A percentile compares a stretch with the other conserved stretches of the same genome.
These are phyloP conservation scores for Antennarius striatus DNA, from an alignment of 2,113 vertebrate genomes.

Conservation along the genomic window DNA sequence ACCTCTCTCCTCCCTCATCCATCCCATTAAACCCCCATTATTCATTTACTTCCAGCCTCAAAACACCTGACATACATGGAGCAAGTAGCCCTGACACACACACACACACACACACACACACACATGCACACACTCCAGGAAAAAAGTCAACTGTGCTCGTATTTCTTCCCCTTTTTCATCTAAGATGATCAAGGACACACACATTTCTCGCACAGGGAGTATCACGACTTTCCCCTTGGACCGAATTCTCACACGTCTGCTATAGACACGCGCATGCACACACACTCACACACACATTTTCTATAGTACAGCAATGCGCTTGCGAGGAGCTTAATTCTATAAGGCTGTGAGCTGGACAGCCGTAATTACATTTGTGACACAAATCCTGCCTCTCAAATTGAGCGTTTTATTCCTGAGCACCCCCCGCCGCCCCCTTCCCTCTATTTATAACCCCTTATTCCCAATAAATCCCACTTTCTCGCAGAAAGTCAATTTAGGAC, in stretches of 20 bases:
- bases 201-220: slow-evolving; percentile 28
- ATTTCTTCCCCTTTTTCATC: slow-evolving; percentile 34
- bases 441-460: slow-evolving; percentile 76
- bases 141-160: slow-evolving; percentile 25
- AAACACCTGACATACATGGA: slow-evolving; percentile 46
- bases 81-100: slow-evolving; percentile 14
- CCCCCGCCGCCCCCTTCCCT: slow-evolving; percentile 23
- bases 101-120: background rate
- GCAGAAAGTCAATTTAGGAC: slow-evolving; percentile 76
- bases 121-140: background rate
- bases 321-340: slow-evolving; percentile 78
- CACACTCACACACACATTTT: slow-evolving; percentile 31
- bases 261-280: background rate
- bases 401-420: slow-evolving; percentile 73
- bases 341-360: slow-evolving; percentile 73
- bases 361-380: slow-evolving; percentile 82
- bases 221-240: slow-evolving; percentile 31
- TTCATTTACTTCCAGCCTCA: slow-evolving; percentile 71
- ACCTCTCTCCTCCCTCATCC: slow-evolving; percentile 59
- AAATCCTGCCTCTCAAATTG: slow-evolving; percentile 79
- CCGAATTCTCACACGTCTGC: slow-evolving; percentile 27
- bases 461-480: slow-evolving; percentile 72
- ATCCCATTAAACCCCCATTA: slow-evolving; percentile 72
- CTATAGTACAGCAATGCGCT: slow-evolving; percentile 44
- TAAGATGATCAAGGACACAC: slow-evolving; percentile 49